These are phyloP conservation scores for Leptogaster cylindrica DNA, from an alignment of 2,888 invertebrate genomes.

Conservation along the genomic window DNA sequence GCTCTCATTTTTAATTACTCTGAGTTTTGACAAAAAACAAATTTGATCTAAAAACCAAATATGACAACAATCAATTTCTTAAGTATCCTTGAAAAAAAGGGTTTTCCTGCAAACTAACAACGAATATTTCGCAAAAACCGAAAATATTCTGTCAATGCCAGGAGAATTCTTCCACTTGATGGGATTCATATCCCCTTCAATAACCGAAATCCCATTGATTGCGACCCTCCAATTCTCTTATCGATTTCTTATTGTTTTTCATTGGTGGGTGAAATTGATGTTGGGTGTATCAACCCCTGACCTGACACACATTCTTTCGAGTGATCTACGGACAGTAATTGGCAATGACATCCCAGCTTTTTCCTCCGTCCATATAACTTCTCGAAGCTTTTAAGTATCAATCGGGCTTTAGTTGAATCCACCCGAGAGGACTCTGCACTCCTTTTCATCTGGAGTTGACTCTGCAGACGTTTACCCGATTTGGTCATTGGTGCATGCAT, in stretches of 20 bases:
- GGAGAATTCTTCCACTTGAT: conserved; percentile 22
- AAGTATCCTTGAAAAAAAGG: no score
- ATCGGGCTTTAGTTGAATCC: neutral
- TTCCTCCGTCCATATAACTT: neutral
- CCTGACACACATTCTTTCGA: conserved; percentile 37
- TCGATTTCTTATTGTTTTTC: conserved; percentile 37
- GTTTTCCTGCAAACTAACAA: no score
- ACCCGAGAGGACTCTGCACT: neutral
- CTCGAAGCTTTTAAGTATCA: conserved; percentile 21
- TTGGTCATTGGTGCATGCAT: no score
- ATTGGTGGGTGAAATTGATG: conserved; percentile 19
- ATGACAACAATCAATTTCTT: no score
- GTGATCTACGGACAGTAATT: conserved; percentile 32
- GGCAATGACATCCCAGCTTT: conserved; percentile 29
- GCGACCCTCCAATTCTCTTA: neutral
- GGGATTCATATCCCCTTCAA: conserved; percentile 16
- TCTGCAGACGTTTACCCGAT: no score
- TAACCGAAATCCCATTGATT: neutral
- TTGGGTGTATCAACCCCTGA: conserved; percentile 39
- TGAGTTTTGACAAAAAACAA: no score
- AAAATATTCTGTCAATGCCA: conserved; percentile 33
- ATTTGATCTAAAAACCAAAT: no score
- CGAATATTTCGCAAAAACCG: conserved; percentile 8
- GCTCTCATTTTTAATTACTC: no score
- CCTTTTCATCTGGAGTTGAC: conserved; percentile 2